Evolutionary conservation across 2,113 vertebrate genomes (phyloP).

Genomic region (Bubalus kerabau): DNA sequence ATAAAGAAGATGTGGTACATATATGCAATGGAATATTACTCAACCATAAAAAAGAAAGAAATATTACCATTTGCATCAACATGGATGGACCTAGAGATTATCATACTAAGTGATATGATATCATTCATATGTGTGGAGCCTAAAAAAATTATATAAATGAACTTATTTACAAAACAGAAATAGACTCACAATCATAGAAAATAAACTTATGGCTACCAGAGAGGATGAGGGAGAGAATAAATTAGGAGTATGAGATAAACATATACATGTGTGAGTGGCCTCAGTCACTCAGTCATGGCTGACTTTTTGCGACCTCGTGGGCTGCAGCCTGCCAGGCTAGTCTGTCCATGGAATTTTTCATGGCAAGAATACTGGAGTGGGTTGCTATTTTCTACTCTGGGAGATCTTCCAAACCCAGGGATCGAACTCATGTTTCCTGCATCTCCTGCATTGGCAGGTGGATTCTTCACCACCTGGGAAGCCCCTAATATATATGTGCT

Average conservation of each 20-base stretch:
- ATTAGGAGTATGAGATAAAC: not conserved
- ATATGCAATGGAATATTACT: not conserved
- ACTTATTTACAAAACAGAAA: not conserved
- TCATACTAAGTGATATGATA: not conserved
- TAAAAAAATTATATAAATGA: not conserved
- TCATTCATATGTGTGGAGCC: not conserved
- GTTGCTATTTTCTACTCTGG: not conserved
- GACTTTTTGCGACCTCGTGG: rapidly evolving
- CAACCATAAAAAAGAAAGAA: not conserved
- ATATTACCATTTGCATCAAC: not conserved
- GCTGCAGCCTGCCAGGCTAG: not conserved
- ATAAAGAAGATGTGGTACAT: not conserved
- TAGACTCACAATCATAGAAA: not conserved
- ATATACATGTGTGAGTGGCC: not conserved
- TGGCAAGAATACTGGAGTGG: not conserved
- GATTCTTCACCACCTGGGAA: not conserved
- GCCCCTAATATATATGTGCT: not conserved
- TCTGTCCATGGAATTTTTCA: not conserved
- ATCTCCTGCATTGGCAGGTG: not conserved
- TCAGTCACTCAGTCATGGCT: not conserved
- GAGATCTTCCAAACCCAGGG: not conserved
- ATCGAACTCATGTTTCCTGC: not conserved
- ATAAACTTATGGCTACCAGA: not conserved
- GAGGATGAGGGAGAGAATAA: not conserved
- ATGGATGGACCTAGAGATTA: not conserved